These are phyloP conservation scores for Apamea epomidion DNA, from an alignment of 2,888 invertebrate species.

Conservation along the genomic window DNA sequence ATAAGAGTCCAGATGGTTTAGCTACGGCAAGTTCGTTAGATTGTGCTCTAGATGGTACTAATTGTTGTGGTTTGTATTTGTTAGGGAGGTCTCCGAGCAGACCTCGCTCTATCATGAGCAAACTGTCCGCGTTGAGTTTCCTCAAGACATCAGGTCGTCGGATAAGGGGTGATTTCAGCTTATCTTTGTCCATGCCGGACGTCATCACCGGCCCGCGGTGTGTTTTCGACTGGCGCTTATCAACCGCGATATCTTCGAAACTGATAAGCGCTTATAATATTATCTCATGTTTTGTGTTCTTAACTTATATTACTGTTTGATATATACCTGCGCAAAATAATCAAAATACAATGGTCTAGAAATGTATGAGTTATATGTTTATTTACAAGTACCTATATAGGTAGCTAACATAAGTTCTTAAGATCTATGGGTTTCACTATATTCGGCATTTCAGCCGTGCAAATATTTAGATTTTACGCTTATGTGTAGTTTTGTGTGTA, in stretches of 20 bases:
- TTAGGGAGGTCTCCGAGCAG: conserved; percentile 84
- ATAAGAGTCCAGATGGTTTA: conserved; percentile 85
- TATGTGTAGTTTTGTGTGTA: neutral
- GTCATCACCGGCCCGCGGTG: conserved; percentile 81
- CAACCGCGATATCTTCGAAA: conserved; percentile 75
- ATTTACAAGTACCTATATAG: too few species aligned
- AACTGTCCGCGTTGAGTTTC: conserved; percentile 84
- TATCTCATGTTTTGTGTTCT: conserved; percentile 66
- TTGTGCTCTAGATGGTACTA: conserved; percentile 79
- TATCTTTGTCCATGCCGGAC: conserved; percentile 84
- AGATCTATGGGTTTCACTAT: too few species aligned
- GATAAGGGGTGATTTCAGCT: conserved; percentile 74
- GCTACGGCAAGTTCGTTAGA: conserved; percentile 83
- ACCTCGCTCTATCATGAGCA: conserved; percentile 84
- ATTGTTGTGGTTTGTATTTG: conserved; percentile 81
- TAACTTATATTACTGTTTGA: conserved; percentile 49
- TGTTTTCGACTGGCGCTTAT: conserved; percentile 81
- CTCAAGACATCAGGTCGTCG: conserved; percentile 82
- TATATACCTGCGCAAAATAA: conserved; percentile 53
- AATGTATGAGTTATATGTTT: neutral
- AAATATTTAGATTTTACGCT: too few species aligned
- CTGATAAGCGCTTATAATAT: conserved; percentile 83
- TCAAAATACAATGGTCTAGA: conserved; percentile 32
- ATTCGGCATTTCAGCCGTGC: too few species aligned
- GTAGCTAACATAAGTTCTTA: too few species aligned